Conservation (phyloP, 1,140 invertebrate species). For the Aphaenogaster floridana region DNA sequence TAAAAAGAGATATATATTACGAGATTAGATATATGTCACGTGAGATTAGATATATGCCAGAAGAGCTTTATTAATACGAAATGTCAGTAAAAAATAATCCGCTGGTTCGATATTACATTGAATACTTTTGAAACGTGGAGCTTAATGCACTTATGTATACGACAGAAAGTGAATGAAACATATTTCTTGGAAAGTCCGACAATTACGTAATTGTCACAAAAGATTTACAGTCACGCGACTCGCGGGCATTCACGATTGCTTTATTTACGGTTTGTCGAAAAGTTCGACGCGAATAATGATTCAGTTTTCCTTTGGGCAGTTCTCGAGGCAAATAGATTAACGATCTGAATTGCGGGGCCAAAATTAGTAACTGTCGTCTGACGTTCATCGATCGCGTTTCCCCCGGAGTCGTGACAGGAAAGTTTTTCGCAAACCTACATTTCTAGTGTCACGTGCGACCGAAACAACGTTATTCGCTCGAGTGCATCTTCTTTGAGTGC, state of each 20-base stretch:
- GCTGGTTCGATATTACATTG: background rate
- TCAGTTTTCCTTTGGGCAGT: background rate
- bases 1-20: background rate
- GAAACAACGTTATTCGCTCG: constrained; percentile 55
- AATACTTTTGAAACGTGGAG: background rate
- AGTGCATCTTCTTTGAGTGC: constrained; percentile 49
- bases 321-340: constrained; percentile 13
- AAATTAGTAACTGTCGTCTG: constrained; percentile 51
- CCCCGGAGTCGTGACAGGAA: constrained; percentile 46
- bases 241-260: background rate
- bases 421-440: constrained; percentile 52
- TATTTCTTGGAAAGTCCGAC: background rate
- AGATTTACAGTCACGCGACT: background rate
- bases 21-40: background rate
- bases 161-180: background rate
- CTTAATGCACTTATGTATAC: background rate
- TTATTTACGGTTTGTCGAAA: constrained; percentile 9
- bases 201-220: background rate
- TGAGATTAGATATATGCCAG: background rate
- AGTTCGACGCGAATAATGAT: background rate
- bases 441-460: constrained; percentile 42
- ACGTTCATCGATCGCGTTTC: constrained; percentile 31
- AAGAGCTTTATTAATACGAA: background rate
- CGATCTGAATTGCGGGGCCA: background rate
- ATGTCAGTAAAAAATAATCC: constrained; percentile 11